A percentile compares a stretch with the other conserved stretches of the same genome.
phyloP scores from a whole-genome alignment of 2,113 vertebrate species.

The Podiceps cristatus region DNA sequence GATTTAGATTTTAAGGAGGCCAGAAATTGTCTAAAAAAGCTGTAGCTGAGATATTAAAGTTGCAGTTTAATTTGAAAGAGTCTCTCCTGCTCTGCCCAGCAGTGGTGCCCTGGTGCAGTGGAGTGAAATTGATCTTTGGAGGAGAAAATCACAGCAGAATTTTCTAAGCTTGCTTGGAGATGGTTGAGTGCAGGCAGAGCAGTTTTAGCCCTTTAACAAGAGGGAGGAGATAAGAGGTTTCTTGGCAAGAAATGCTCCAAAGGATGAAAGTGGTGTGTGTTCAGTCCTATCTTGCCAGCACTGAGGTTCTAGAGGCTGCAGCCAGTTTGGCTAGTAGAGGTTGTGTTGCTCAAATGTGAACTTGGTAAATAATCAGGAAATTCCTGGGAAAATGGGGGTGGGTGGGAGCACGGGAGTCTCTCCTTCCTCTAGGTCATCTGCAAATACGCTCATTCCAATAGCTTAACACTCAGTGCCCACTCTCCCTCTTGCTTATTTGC shows the following conservation, averaged over 20 bases:
- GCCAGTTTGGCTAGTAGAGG: neutral
- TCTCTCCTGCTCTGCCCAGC: neutral
- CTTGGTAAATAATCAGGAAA: neutral
- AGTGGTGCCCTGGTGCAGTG: neutral
- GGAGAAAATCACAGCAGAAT: neutral
- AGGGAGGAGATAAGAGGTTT: neutral
- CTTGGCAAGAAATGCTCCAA: neutral
- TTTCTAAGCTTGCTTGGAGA: neutral
- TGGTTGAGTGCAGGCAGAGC: neutral
- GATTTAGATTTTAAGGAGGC: neutral
- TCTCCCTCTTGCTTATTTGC: neutral
- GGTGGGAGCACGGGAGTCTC: too few relatives aligned
- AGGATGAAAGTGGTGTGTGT: neutral
- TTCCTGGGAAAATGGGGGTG: neutral
- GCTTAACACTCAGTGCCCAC: neutral
- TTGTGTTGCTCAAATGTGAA: neutral
- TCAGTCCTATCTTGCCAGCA: neutral
- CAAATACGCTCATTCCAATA: neutral
- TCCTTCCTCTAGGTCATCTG: neutral
- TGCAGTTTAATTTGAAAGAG: neutral
- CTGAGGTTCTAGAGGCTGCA: neutral
- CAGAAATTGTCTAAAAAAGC: neutral
- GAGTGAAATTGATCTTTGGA: neutral
- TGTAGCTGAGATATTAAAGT: neutral
- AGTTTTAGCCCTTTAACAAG: neutral